These are phyloP conservation scores for Bubo bubo DNA, from an alignment of 2,113 vertebrate genomes.

Conservation along the genomic window DNA sequence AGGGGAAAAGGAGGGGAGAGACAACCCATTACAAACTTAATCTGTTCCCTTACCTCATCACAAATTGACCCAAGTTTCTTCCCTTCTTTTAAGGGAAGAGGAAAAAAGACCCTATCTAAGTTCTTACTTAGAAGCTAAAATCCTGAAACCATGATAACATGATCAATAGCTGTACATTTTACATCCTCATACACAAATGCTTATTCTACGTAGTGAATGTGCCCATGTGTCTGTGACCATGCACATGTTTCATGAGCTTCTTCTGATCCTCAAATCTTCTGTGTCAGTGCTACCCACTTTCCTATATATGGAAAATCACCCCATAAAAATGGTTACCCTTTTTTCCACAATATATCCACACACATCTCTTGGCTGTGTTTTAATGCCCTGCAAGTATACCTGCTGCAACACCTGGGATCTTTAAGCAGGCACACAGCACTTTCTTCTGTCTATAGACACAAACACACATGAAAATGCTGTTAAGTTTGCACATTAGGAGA, in stretches of 20 bases:
- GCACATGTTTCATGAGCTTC: not conserved
- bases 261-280: not conserved
- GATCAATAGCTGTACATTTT: not conserved
- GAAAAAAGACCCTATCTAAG: not conserved
- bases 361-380: not conserved
- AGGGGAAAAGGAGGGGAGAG: slow-evolving; percentile 62
- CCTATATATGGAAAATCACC: not conserved
- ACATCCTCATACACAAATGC: not conserved
- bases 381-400: not conserved
- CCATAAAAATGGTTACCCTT: not conserved
- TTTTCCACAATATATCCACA: not conserved
- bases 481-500: not conserved
- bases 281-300: not conserved
- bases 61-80: slow-evolving; percentile 44
- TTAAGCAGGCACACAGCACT: not conserved
- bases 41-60: slow-evolving; percentile 66
- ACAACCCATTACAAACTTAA: slow-evolving; percentile 72
- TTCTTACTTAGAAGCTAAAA: not conserved
- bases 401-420: not conserved
- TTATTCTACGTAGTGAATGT: not conserved
- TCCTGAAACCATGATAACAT: not conserved
- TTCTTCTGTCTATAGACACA: not conserved
- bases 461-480: not conserved
- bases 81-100: not conserved
- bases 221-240: accelerated